Conservation (phyloP, 2,797 vertebrate species). For the Melanogrammus aeglefinus region DNA sequence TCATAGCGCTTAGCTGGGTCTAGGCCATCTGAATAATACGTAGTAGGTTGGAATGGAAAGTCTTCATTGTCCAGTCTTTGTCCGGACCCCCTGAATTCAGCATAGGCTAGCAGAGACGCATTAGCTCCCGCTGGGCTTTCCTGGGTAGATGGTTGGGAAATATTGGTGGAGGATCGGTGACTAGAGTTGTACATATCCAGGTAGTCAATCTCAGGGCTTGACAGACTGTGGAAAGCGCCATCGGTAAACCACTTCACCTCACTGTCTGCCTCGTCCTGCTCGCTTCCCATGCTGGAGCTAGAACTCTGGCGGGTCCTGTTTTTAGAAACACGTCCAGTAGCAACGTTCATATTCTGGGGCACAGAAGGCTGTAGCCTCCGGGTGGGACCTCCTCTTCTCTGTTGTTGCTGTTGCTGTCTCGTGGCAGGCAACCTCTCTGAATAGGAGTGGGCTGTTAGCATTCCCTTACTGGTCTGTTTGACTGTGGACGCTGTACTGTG, state of each 20-base stretch:
- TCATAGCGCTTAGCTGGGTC: conserved; percentile 70
- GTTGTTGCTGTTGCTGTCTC: conserved; percentile 74
- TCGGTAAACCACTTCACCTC: conserved; percentile 85
- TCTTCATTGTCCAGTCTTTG: conserved; percentile 67
- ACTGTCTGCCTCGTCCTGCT: conserved; percentile 81
- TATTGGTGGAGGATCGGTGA: conserved; percentile 73
- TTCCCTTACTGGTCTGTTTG: conserved; percentile 71
- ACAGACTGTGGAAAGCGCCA: conserved; percentile 76
- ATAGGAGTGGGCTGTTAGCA: conserved; percentile 72
- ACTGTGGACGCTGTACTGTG: conserved; percentile 73
- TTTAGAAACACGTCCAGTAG: conserved; percentile 46
- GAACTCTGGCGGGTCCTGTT: conserved; percentile 67
- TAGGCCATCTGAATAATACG: conserved; percentile 52
- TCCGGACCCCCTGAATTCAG: conserved; percentile 72
- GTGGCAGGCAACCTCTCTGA: conserved; percentile 70
- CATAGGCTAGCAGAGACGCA: conserved; percentile 70
- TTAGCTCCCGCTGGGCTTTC: conserved; percentile 74
- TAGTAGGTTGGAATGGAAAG: conserved; percentile 48
- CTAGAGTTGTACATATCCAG: conserved; percentile 87
- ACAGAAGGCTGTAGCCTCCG: conserved; percentile 60
- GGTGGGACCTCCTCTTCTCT: conserved; percentile 52
- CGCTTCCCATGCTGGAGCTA: conserved; percentile 80
- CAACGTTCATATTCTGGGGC: conserved; percentile 55
- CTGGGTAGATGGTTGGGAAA: conserved; percentile 79
- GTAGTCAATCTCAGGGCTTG: conserved; percentile 74